phyloP scores from a whole-genome alignment of 1,140 invertebrate genomes.

The Drosophila paulistorum region DNA sequence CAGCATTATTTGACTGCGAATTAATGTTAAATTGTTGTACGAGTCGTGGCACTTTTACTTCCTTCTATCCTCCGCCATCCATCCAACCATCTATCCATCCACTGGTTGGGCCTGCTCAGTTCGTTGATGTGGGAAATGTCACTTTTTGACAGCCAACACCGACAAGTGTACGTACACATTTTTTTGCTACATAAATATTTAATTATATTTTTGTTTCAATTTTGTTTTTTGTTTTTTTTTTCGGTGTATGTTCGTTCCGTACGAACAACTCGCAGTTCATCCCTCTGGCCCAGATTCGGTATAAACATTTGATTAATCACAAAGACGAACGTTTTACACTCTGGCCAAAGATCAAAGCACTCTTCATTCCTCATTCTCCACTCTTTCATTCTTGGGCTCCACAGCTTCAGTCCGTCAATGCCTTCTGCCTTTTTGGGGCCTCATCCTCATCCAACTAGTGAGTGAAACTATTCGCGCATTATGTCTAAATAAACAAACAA shows the following conservation, averaged over 20 bases:
- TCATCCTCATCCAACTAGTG: constrained; percentile 36
- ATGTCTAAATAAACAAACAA: constrained; percentile 79
- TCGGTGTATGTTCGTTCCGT: constrained; percentile 17
- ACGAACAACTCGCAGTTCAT: background rate
- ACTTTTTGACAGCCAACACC: constrained; percentile 70
- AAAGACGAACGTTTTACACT: constrained; percentile 51
- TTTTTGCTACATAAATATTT: constrained; percentile 70
- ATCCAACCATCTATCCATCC: constrained; percentile 7
- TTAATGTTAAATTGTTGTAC: constrained; percentile 79
- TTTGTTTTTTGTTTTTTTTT: constrained; percentile 24
- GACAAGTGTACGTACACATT: constrained; percentile 76
- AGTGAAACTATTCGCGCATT: constrained; percentile 80
- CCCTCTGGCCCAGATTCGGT: constrained; percentile 22
- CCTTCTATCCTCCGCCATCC: background rate
- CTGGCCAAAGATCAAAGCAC: constrained; percentile 66
- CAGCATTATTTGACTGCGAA: constrained; percentile 79
- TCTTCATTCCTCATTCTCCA: constrained; percentile 27
- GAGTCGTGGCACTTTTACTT: constrained; percentile 11
- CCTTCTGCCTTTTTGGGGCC: constrained; percentile 4
- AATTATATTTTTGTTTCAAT: constrained; percentile 77
- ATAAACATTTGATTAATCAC: constrained; percentile 79
- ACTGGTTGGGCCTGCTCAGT: constrained; percentile 29
- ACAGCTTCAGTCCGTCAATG: background rate
- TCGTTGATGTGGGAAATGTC: constrained; percentile 79
- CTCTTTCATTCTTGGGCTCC: background rate